A percentile compares a stretch with the other conserved stretches of the same genome.
These are phyloP conservation scores for Anneissia japonica DNA, from an alignment of 35 echinoderm and acorn worm species.

Conservation along the genomic window DNA sequence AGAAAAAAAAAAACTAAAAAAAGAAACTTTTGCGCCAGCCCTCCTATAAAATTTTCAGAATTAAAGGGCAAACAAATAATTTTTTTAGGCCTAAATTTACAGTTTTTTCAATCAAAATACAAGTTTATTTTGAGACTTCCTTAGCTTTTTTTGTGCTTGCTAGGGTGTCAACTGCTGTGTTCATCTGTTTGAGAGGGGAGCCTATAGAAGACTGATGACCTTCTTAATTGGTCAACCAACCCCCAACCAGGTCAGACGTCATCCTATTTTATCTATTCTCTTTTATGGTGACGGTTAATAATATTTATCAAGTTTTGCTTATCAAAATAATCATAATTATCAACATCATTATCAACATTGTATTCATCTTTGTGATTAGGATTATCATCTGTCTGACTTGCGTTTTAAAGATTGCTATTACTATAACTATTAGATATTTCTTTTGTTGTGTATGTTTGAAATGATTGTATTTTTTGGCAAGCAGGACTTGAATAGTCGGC, in stretches of 20 bases:
- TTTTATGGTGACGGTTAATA: no score
- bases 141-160: constrained; percentile 14
- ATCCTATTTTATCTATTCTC: not conserved
- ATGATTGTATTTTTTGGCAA: not conserved
- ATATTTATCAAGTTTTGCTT: no score
- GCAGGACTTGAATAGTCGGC: constrained; percentile 64
- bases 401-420: not conserved
- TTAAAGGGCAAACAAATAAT: no score
- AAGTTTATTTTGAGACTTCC: no score
- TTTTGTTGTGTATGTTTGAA: not conserved
- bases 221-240: constrained; percentile 66
- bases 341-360: no score
- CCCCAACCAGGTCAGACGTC: not conserved
- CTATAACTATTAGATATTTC: not conserved
- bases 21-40: no score
- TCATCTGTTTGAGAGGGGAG: constrained; percentile 68
- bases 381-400: not conserved
- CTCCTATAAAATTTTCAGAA: no score
- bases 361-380: not conserved
- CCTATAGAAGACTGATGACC: constrained; percentile 60
- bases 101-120: no score
- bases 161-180: constrained; percentile 59
- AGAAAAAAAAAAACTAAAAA: no score
- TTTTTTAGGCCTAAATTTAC: no score
- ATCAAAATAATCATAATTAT: no score